These are phyloP conservation scores for Tiphia femorata DNA, from an alignment of 2,888 invertebrate genomes.

Conservation along the genomic window DNA sequence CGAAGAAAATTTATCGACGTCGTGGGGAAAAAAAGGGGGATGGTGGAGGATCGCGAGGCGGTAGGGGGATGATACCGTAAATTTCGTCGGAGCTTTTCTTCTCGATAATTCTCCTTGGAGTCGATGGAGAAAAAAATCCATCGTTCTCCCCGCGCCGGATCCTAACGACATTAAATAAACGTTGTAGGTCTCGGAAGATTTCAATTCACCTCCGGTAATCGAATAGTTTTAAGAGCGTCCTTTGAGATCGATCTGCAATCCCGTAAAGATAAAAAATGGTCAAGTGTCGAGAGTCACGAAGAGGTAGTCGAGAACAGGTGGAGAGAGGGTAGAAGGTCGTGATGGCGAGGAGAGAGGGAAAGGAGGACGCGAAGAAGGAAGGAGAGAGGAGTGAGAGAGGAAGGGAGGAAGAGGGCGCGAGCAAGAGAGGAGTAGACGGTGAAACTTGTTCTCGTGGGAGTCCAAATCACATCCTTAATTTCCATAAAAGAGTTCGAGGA, in stretches of 20 bases:
- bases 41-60: too few species aligned
- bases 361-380: conserved; percentile 2
- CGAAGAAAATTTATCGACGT: too few species aligned
- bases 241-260: background rate
- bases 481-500: conserved; percentile 49
- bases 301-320: background rate
- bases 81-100: too few species aligned
- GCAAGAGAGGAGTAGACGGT: conserved; percentile 6
- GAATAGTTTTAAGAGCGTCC: too few species aligned
- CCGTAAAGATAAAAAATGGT: background rate
- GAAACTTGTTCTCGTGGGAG: conserved; percentile 37
- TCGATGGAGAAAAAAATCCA: too few species aligned
- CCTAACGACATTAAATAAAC: too few species aligned
- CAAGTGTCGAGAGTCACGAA: background rate
- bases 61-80: too few species aligned
- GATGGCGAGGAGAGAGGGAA: background rate
- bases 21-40: too few species aligned
- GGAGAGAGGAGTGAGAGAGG: conserved; percentile 11
- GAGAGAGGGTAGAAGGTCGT: background rate
- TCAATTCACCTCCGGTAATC: too few species aligned
- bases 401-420: background rate
- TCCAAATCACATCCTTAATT: conserved; percentile 57
- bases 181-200: too few species aligned
- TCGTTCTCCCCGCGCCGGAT: too few species aligned
- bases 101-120: too few species aligned